Percentiles rank a stretch among this genome's conserved stretches.
Evolutionary conservation across 2,113 vertebrate species (phyloP).

Genomic region (Pimephales promelas): DNA sequence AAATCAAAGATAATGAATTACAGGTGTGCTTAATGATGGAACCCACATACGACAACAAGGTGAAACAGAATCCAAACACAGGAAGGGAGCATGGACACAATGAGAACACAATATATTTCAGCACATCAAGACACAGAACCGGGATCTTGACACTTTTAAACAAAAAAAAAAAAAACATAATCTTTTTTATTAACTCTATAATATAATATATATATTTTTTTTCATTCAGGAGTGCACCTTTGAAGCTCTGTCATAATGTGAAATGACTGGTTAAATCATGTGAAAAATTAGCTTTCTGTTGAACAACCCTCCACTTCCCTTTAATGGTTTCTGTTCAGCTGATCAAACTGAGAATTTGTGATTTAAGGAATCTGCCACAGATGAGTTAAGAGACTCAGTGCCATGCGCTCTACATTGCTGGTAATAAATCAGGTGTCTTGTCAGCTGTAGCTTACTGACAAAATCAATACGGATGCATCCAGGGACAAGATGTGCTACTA

Average conservation of each 20-base stretch:
- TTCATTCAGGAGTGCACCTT: not conserved
- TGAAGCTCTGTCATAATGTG: not conserved
- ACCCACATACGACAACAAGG: not conserved
- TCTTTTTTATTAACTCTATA: not conserved
- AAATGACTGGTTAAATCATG: not conserved
- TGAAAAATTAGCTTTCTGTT: not conserved
- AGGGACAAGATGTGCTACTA: conserved; percentile 52
- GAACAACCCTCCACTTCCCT: conserved; percentile 27
- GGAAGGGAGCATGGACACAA: not conserved
- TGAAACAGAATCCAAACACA: not conserved
- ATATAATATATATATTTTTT: no score
- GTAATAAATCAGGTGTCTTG: conserved; percentile 68
- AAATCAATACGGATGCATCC: conserved; percentile 70
- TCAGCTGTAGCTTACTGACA: conserved; percentile 54
- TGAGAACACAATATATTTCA: not conserved
- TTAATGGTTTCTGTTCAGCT: conserved; percentile 13
- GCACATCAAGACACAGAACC: not conserved
- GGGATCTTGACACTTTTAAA: not conserved
- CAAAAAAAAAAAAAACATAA: not conserved
- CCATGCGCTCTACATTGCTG: conserved; percentile 62
- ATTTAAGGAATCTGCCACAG: conserved; percentile 64
- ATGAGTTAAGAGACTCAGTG: conserved; percentile 65
- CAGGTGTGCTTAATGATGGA: not conserved
- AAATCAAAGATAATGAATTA: not conserved
- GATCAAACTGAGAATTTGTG: conserved; percentile 50